Evolutionary conservation across 2,888 invertebrate species (phyloP), one percentile per base, ranked within the genome.

Genomic region (Drosophila longiperda): DNA sequence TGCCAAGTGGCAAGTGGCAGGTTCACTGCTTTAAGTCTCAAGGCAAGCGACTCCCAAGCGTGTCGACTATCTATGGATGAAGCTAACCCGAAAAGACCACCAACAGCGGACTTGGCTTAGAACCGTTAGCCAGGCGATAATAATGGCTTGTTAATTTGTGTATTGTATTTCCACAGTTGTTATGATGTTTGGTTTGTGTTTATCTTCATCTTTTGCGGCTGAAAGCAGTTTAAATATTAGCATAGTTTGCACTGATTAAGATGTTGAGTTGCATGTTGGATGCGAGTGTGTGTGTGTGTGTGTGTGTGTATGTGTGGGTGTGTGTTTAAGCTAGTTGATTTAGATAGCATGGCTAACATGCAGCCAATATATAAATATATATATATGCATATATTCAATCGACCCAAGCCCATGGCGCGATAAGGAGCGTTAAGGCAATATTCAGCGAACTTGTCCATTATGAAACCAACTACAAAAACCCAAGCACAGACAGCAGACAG

Each of bases 391-490:
- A 48, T 45, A 68, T 57, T 59, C 36, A 49, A 54, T 63, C 54
- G 64, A 61, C 64, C 54, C 50, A 55, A 61, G 63, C 48, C 50
- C 50, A 64, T 66, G 73, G 70, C 60, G 78, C 78, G 80, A 83
- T 88, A 86, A 88, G 86, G 79, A 87, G 84, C 89, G 75, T 80
- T 78, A 61, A 81, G 87, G 83, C 84, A 83, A 89, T 89, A 83
- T 78, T 70, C 84, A 59, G 75, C 72, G 69, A 81, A 74, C 75
- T 62, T 58, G 57, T 32, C 69, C 68, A 85, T 87, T 87, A 84
- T 84, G 80, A 84, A 84, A 76, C 79, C 79, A 57, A 74, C 75
- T 63, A 48, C 49, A 74, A 29, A 72, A 72, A 70, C 55, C 61
- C 73, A 74, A 55, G 60, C 74, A 70, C 78, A 83, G 82, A 73